Conservation (phyloP, 1,140 invertebrate species). For the Heliconius hewitsoni region DNA sequence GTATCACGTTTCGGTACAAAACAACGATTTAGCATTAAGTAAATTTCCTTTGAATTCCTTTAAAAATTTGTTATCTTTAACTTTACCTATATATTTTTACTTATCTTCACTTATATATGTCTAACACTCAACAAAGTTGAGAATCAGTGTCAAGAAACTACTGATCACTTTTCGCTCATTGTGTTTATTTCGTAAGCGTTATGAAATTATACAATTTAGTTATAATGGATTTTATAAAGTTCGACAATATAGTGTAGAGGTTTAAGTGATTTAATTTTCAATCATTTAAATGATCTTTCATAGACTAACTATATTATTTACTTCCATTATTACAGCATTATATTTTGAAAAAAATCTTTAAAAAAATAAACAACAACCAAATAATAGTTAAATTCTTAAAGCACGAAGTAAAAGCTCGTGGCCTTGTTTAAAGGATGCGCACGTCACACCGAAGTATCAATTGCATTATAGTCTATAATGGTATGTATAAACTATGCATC, state of each 20-base stretch:
- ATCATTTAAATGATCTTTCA: too few species aligned
- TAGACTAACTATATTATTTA: too few species aligned
- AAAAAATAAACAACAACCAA: neutral
- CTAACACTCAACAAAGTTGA: too few species aligned
- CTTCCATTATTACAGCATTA: too few species aligned
- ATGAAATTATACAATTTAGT: too few species aligned
- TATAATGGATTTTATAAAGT: too few species aligned
- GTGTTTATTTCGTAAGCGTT: too few species aligned
- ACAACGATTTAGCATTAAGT: neutral
- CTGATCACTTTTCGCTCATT: too few species aligned
- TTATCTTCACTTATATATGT: too few species aligned
- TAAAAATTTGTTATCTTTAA: neutral
- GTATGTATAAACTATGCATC: neutral
- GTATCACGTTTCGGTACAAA: neutral
- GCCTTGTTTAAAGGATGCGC: conserved; percentile 49
- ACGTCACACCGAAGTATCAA: neutral
- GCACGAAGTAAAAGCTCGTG: conserved; percentile 35
- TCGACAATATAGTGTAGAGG: too few species aligned
- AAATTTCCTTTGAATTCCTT: neutral
- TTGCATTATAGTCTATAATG: conserved; percentile 19
- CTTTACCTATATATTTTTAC: neutral
- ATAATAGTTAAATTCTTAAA: neutral
- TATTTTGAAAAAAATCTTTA: neutral
- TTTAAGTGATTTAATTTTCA: too few species aligned
- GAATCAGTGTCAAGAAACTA: too few species aligned